These are phyloP conservation scores for Geopemphigus sp. DNA, from an alignment of 1,140 invertebrate species.

Conservation along the genomic window DNA sequence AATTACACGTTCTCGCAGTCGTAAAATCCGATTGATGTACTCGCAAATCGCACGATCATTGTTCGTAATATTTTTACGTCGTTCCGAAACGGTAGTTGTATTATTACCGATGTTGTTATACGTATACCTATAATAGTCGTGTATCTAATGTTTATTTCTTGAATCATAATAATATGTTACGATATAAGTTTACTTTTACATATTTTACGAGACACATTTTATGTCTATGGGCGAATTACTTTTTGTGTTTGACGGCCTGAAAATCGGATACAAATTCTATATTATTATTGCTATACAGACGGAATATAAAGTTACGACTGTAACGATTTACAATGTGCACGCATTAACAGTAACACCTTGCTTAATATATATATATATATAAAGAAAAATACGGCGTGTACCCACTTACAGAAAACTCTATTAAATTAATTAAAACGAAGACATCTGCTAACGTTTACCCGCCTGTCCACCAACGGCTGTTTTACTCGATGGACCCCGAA, in stretches of 20 bases:
- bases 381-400: too few relatives aligned
- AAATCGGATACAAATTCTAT: not conserved
- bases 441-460: not conserved
- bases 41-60: not conserved
- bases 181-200: not conserved
- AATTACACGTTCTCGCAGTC: not conserved
- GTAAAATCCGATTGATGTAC: not conserved
- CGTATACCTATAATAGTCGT: too few relatives aligned
- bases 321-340: too few relatives aligned
- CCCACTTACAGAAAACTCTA: not conserved
- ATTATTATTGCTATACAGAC: too few relatives aligned
- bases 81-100: too few relatives aligned
- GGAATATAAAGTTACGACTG: too few relatives aligned
- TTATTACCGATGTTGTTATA: too few relatives aligned
- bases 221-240: not conserved
- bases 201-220: not conserved
- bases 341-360: too few relatives aligned
- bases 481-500: not conserved
- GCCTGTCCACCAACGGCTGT: not conserved
- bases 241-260: not conserved
- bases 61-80: not conserved
- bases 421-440: slow-evolving; percentile 8
- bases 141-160: too few relatives aligned
- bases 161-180: not conserved
- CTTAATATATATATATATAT: too few relatives aligned